Evolutionary conservation across 1,140 invertebrate genomes (phyloP), one percentile per base, ranked within the genome.

Genomic region (Brachionus manjavacas): DNA sequence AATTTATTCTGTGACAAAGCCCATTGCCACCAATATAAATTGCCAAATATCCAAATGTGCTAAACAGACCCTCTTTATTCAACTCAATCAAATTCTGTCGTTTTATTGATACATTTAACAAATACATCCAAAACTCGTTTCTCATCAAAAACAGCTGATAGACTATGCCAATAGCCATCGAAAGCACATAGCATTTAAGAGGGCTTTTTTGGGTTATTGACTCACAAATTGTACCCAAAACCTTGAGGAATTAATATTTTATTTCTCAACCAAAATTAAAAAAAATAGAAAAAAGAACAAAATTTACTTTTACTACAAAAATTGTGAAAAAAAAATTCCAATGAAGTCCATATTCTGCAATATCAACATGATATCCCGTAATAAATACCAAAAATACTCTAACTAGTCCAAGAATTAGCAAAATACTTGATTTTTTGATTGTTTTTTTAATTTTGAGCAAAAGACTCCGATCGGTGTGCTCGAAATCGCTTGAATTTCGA

Each of bases 41-140:
- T 3, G 93, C 92, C 14, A 96, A 88, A 88, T 96, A 97, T 2
- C 96, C 96, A 3, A 93, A 89, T 28, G 92, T 90, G 0, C 95
- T 96, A 35, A 93, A 91, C 52, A 98, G 90, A 0, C 96, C 96
- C 91, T 98, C 96, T 85, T 94, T 92, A 89, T 98, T 98, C 0
- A 95, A 93, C 84, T 92, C 90, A 0, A 97, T 68, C 6, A 68
- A 3, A 12, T 35, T 68, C 12, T 11, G 8, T 28, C 64, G 25
- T 68, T 28, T 28, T 16, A 68, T 14, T 31, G 64, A 11, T 68
- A 31, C 23, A 28, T 31, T 68, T 28, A 68, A 35, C 11, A 68
- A 31, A 28, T 28, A 68, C 25, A 68, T 31, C 31, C 25, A 68
- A 28, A 68, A 68, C 4, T 68, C 25, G 20, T 68, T 68, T 39